phyloP scores from a whole-genome alignment of 2,888 invertebrate genomes.

The Drosophila neutralis region DNA sequence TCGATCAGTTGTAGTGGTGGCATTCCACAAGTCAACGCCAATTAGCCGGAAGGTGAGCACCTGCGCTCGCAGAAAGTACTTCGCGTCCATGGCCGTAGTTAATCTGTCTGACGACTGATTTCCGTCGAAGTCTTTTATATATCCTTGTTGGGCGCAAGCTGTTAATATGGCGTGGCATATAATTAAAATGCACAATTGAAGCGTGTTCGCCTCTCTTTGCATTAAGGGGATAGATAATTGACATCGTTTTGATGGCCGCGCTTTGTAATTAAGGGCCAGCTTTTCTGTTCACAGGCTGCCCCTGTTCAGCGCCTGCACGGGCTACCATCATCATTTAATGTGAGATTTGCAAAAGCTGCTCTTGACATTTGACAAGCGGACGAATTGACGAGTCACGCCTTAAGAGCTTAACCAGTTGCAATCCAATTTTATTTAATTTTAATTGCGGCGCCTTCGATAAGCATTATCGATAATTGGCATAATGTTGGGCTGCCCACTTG shows the following conservation, averaged over 20 bases:
- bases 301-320: background rate
- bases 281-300: conserved; percentile 16
- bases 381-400: conserved; percentile 6
- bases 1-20: conserved; percentile 31
- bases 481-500: conserved; percentile 10
- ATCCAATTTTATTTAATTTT: background rate
- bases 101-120: conserved; percentile 1
- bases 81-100: conserved; percentile 26
- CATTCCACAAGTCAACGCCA: conserved; percentile 56
- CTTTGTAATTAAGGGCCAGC: conserved; percentile 28
- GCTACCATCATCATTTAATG: conserved; percentile 8
- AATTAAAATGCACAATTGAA: background rate
- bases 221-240: conserved; percentile 17
- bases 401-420: conserved; percentile 1
- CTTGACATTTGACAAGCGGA: conserved; percentile 49
- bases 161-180: background rate
- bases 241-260: conserved; percentile 31
- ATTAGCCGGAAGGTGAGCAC: conserved; percentile 44
- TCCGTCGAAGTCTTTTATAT: conserved; percentile 32
- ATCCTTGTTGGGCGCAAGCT: background rate
- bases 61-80: conserved; percentile 52
- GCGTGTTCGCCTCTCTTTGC: background rate
- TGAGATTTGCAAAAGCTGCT: conserved; percentile 54
- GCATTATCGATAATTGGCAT: conserved; percentile 8
- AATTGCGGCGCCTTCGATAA: conserved; percentile 5